Evolutionary conservation across 92 coral and sea anemone species (phyloP), one percentile per base, ranked within the genome.

Genomic region (Paramuricea clavata): DNA sequence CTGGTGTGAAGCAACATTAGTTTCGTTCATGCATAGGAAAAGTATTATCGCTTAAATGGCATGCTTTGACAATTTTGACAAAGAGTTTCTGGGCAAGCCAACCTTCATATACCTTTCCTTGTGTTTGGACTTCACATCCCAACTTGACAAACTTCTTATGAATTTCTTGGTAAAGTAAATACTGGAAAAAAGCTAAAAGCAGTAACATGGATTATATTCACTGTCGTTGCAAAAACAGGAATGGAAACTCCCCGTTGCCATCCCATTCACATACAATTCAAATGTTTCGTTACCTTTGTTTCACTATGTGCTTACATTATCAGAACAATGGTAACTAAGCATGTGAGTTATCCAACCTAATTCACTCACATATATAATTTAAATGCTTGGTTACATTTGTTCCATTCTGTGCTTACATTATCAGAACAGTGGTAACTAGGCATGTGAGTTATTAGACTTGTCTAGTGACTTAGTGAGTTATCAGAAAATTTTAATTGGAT

Each of bases 31-130:
- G n/a, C n/a, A n/a, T n/a, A n/a, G n/a, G n/a, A n/a, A n/a, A n/a
- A n/a, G n/a, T n/a, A n/a, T n/a, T n/a, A n/a, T n/a, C n/a, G n/a
- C n/a, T n/a, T n/a, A n/a, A n/a, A n/a, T n/a, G n/a, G n/a, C n/a
- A n/a, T n/a, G n/a, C n/a, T n/a, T n/a, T n/a, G n/a, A n/a, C n/a
- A n/a, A n/a, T n/a, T n/a, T n/a, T n/a, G n/a, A n/a, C n/a, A n/a
- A n/a, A n/a, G n/a, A n/a, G n/a, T n/a, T n/a, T n/a, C n/a, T n/a
- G n/a, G n/a, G n/a, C n/a, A n/a, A n/a, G n/a, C n/a, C n/a, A n/a
- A n/a, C n/a, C n/a, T n/a, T n/a, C n/a, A n/a, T n/a, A n/a, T n/a
- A 60, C 84, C 73, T 79, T 79, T 59, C 84, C 84, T 19, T 79
- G 71, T 2, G 8, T n/a, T 61, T 60, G 32, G 60, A 79, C 84